Percentiles rank a stretch among this genome's conserved stretches.
These are phyloP conservation scores for Mizuhopecten yessoensis DNA, from an alignment of 1,140 invertebrate species.

Conservation along the genomic window DNA sequence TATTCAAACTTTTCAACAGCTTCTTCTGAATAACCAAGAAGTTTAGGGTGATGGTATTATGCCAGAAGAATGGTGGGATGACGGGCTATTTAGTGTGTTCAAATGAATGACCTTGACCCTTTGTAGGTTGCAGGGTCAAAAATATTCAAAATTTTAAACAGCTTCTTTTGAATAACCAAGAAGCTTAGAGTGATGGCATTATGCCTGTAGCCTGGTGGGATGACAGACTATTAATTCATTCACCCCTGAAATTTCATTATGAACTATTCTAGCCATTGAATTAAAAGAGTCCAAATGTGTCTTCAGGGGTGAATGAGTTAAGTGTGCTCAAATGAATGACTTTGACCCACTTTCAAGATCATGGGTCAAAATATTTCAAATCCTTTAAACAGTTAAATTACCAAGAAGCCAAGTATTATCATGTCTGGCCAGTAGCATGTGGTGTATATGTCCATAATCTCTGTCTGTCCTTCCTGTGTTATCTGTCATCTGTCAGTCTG, in stretches of 20 bases:
- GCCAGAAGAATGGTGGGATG: not conserved
- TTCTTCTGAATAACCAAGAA: too few relatives aligned
- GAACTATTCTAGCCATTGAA: too few relatives aligned
- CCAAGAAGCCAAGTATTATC: too few relatives aligned
- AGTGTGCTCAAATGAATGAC: too few relatives aligned
- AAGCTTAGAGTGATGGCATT: not conserved
- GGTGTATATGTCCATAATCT: too few relatives aligned
- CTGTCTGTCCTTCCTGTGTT: too few relatives aligned
- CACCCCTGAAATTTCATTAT: too few relatives aligned
- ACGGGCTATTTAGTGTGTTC: not conserved
- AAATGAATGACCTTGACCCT: not conserved
- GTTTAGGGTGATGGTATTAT: constrained; percentile 71
- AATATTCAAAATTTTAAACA: not conserved
- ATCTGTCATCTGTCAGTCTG: too few relatives aligned
- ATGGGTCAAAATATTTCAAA: not conserved
- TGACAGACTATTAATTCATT: constrained; percentile 15
- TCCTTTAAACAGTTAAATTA: not conserved
- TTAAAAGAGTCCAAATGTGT: too few relatives aligned
- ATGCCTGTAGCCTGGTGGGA: not conserved
- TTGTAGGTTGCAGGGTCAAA: not conserved
- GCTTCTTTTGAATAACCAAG: not conserved
- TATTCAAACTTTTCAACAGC: too few relatives aligned
- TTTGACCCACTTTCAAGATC: not conserved
- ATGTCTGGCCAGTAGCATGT: too few relatives aligned
- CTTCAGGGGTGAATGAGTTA: too few relatives aligned